These are phyloP conservation scores for Brachionus angularis DNA, from an alignment of 1,140 invertebrate genomes.

Conservation along the genomic window DNA sequence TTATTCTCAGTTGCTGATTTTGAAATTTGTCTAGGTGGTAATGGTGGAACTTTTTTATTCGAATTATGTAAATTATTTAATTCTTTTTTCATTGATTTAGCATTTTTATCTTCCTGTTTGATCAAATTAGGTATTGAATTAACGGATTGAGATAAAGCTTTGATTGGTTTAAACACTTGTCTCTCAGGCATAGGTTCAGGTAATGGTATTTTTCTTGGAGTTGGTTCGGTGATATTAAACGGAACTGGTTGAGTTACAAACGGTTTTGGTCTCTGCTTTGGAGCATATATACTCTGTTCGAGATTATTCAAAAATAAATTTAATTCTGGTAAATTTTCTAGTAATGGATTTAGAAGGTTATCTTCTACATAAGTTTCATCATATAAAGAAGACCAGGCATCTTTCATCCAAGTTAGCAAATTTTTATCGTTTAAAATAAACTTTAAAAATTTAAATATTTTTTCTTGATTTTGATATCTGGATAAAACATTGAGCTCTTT, in stretches of 20 bases:
- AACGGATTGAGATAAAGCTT: not conserved
- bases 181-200: conserved; percentile 15
- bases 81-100: not conserved
- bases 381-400: conserved; percentile 54
- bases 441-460: conserved; percentile 50
- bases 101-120: conserved; percentile 1
- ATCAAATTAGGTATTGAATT: conserved; percentile 2
- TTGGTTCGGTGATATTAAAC: conserved; percentile 24
- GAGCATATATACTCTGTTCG: not conserved
- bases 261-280: not conserved
- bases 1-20: not conserved
- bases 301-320: conserved; percentile 3
- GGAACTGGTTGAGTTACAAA: not conserved
- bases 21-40: not conserved
- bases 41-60: too few species aligned
- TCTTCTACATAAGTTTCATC: conserved; percentile 53
- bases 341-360: conserved; percentile 50
- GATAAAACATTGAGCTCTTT: conserved; percentile 7
- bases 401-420: conserved; percentile 55
- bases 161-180: not conserved
- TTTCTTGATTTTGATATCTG: conserved; percentile 16
- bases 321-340: conserved; percentile 10
- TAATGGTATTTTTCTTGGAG: conserved; percentile 8
- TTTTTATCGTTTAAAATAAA: conserved; percentile 55
- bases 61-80: not conserved